These are phyloP conservation scores for Nesospiza acunhae DNA, from an alignment of 2,113 vertebrate genomes.

Conservation along the genomic window DNA sequence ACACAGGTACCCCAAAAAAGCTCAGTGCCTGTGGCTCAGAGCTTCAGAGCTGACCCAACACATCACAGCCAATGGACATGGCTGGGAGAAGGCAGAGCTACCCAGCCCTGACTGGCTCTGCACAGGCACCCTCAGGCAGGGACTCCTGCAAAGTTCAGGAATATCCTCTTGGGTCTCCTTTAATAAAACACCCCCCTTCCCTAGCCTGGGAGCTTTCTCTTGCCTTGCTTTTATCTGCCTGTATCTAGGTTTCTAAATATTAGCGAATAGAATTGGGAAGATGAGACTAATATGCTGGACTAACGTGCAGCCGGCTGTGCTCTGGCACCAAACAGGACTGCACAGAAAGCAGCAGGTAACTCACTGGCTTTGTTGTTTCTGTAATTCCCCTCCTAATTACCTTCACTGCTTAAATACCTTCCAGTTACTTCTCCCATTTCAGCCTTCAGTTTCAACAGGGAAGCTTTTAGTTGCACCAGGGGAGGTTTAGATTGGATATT, in stretches of 20 bases:
- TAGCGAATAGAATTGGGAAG: not conserved
- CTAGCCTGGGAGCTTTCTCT: not conserved
- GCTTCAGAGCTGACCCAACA: not conserved
- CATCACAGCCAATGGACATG: fast-evolving
- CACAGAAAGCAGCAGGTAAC: not conserved
- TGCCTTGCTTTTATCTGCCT: not conserved
- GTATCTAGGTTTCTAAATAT: not conserved
- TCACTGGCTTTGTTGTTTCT: not conserved
- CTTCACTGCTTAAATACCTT: not conserved
- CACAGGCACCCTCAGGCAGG: fast-evolving
- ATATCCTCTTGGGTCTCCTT: not conserved
- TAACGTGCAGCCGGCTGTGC: fast-evolving
- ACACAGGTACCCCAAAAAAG: not conserved
- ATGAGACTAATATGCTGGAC: not conserved
- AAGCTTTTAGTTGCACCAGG: not conserved
- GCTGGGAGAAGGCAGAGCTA: not conserved
- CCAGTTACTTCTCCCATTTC: not conserved
- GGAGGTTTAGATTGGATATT: not conserved
- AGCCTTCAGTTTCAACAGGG: not conserved
- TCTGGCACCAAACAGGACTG: not conserved
- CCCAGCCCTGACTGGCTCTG: not conserved
- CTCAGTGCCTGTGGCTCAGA: not conserved
- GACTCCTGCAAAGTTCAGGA: fast-evolving
- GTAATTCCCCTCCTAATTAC: not conserved
- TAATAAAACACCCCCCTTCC: not conserved